Evolutionary conservation across 2,888 invertebrate genomes (phyloP).

Genomic region (Acleris literana): DNA sequence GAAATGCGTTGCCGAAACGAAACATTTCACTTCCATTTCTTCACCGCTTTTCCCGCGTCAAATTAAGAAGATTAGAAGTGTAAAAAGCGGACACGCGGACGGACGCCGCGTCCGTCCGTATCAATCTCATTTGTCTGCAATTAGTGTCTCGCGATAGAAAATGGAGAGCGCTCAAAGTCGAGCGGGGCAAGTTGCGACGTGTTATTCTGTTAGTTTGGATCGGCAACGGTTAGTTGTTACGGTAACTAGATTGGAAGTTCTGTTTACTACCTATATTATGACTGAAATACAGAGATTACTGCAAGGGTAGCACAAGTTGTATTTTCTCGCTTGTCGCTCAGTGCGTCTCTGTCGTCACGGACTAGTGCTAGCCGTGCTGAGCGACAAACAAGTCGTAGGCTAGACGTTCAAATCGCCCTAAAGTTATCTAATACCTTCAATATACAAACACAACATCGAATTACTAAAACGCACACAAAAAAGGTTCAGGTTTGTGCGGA

Average conservation of each 20-base stretch:
- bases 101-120: slow-evolving; percentile 58
- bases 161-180: slow-evolving; percentile 52
- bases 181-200: slow-evolving; percentile 52
- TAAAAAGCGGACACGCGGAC: slow-evolving; percentile 41
- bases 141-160: slow-evolving; percentile 47
- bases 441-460: no score
- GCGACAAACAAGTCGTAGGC: no score
- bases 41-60: slow-evolving; percentile 42
- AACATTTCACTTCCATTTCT: slow-evolving; percentile 36
- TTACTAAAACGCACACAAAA: no score
- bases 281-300: no score
- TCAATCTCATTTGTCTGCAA: slow-evolving; percentile 72
- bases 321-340: no score
- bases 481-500: no score
- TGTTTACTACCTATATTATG: no score
- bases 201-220: slow-evolving; percentile 43
- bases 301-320: no score
- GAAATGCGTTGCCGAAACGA: slow-evolving; percentile 9
- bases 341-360: no score
- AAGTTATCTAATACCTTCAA: no score
- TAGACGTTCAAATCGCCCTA: no score
- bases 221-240: slow-evolving; percentile 45
- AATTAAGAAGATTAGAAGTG: slow-evolving; percentile 45
- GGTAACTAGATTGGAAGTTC: slow-evolving; percentile 19
- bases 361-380: no score